phyloP scores from a whole-genome alignment of 1,140 invertebrate genomes.

The Drosophila ercepeae region DNA sequence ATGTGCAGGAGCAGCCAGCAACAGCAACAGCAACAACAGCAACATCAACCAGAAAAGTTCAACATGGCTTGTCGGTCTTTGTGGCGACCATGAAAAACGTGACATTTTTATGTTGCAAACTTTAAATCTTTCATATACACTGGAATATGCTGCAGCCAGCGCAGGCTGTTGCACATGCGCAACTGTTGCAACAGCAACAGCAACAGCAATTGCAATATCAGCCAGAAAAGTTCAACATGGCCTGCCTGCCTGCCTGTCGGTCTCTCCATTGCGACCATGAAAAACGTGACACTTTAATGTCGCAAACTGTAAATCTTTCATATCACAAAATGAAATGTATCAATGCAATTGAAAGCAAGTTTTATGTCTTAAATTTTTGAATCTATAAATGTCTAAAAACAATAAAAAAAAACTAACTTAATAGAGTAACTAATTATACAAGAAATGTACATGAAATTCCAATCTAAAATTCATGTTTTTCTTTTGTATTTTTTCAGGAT shows the following conservation, averaged over 20 bases:
- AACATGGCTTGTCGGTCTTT: slow-evolving; percentile 64
- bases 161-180: slow-evolving; percentile 52
- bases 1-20: slow-evolving; percentile 50
- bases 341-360: slow-evolving; percentile 68
- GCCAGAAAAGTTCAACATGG: slow-evolving; percentile 51
- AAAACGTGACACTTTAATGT: slow-evolving; percentile 84
- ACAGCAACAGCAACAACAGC: slow-evolving; percentile 38
- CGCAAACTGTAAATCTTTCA: slow-evolving; percentile 84
- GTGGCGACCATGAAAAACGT: slow-evolving; percentile 84
- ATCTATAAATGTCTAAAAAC: slow-evolving; percentile 23
- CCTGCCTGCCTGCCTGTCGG: slow-evolving; percentile 57
- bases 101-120: slow-evolving; percentile 84
- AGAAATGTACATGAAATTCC: no score
- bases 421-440: no score
- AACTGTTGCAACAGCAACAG: slow-evolving; percentile 27
- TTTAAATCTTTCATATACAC: slow-evolving; percentile 83
- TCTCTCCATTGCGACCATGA: slow-evolving; percentile 82
- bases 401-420: slow-evolving; percentile 1
- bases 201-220: slow-evolving; percentile 18
- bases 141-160: slow-evolving; percentile 23
- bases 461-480: no score
- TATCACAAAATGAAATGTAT: slow-evolving; percentile 83
- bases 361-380: slow-evolving; percentile 53
- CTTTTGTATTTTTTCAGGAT: no score
- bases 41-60: slow-evolving; percentile 37